These are phyloP conservation scores for Nasonia vitripennis DNA, from an alignment of 1,140 invertebrate species.

Conservation along the genomic window DNA sequence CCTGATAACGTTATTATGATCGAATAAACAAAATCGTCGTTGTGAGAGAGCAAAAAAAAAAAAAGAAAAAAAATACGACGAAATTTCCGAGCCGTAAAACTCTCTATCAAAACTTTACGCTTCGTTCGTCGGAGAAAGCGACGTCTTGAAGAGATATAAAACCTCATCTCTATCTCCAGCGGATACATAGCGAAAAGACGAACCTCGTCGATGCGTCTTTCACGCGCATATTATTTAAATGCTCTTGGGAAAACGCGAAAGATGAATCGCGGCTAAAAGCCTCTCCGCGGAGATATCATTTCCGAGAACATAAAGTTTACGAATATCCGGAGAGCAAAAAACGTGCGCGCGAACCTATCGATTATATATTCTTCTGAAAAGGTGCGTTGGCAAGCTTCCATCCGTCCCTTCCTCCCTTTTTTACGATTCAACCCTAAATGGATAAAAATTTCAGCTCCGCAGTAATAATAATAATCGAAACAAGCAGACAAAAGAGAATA, in stretches of 20 bases:
- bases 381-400: too few species aligned
- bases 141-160: background rate
- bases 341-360: too few species aligned
- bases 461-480: background rate
- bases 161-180: background rate
- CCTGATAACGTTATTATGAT: too few species aligned
- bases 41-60: background rate
- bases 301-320: too few species aligned
- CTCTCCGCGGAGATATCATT: too few species aligned
- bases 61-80: background rate
- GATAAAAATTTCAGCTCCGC: too few species aligned
- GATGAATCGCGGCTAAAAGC: background rate
- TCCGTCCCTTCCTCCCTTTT: too few species aligned
- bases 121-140: background rate
- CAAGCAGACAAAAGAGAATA: background rate
- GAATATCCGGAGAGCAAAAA: too few species aligned
- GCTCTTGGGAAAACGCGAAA: background rate
- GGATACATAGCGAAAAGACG: background rate
- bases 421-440: too few species aligned
- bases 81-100: background rate
- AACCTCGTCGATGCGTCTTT: constrained; percentile 19
- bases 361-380: background rate
- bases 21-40: too few species aligned
- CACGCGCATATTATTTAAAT: background rate
- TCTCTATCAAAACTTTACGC: constrained; percentile 19